A percentile compares a stretch with the other conserved stretches of the same genome.
Evolutionary conservation across 1,140 invertebrate genomes (phyloP).

Genomic region (Maniola jurtina): DNA sequence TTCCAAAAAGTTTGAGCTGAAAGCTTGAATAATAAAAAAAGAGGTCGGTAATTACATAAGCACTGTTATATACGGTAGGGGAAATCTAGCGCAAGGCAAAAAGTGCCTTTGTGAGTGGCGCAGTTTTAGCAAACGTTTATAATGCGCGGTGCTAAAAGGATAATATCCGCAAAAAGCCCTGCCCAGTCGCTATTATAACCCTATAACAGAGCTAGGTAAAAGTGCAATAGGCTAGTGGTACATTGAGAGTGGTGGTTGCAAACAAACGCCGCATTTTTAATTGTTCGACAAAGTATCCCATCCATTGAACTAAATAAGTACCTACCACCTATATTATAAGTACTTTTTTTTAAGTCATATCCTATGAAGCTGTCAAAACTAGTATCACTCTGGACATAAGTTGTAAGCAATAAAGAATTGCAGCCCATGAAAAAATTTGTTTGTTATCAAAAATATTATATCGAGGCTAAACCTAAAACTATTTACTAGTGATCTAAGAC

Average conservation of each 20-base stretch:
- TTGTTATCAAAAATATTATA: too few species aligned
- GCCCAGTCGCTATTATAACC: constrained; percentile 56
- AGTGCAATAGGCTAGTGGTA: constrained; percentile 44
- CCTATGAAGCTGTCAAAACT: too few species aligned
- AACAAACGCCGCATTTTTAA: constrained; percentile 10
- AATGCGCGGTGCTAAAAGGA: constrained; percentile 70
- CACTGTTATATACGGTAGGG: constrained; percentile 15
- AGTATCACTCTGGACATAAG: too few species aligned
- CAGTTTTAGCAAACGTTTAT: constrained; percentile 58
- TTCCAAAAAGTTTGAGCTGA: background rate
- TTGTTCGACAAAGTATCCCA: background rate
- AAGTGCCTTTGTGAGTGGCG: constrained; percentile 12
- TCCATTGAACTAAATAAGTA: too few species aligned
- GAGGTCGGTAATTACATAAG: constrained; percentile 13
- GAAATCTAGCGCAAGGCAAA: constrained; percentile 10
- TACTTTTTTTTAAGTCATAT: too few species aligned
- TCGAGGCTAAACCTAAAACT: too few species aligned
- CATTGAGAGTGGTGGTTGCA: constrained; percentile 30
- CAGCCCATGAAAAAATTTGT: too few species aligned
- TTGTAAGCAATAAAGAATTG: too few species aligned
- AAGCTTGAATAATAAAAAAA: constrained; percentile 14
- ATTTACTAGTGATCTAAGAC: too few species aligned
- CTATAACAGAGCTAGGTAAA: constrained; percentile 65
- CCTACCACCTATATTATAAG: too few species aligned
- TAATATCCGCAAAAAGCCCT: constrained; percentile 71